Conservation (phyloP, 2,797 vertebrate species). For the Macropodus opercularis region DNA sequence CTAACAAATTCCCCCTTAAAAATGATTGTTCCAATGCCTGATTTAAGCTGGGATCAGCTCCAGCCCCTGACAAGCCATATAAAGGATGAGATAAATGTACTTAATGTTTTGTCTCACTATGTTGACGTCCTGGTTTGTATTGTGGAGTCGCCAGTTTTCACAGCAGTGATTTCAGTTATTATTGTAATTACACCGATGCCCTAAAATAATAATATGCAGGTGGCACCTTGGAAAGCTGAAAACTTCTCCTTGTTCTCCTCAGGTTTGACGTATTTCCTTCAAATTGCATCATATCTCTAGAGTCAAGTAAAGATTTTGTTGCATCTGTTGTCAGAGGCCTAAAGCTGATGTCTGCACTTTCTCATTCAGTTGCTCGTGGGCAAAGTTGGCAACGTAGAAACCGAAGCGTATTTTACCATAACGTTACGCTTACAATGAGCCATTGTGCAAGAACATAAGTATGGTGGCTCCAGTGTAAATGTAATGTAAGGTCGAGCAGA, state of each 20-base stretch:
- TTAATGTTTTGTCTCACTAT: slow-evolving; percentile 25
- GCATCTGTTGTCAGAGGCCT: slow-evolving; percentile 13
- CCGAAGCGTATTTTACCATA: neutral
- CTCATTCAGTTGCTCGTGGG: neutral
- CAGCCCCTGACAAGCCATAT: neutral
- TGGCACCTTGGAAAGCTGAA: neutral
- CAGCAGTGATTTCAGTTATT: slow-evolving; percentile 20
- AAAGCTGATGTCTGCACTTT: slow-evolving; percentile 16
- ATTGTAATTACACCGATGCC: slow-evolving; percentile 20
- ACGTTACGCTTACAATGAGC: neutral
- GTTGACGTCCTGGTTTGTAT: slow-evolving; percentile 5
- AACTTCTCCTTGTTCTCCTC: neutral
- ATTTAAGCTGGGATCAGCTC: neutral
- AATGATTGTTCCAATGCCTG: neutral
- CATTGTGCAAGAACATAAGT: slow-evolving; percentile 5
- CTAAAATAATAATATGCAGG: slow-evolving; percentile 14
- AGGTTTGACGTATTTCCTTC: neutral
- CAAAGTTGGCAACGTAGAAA: neutral
- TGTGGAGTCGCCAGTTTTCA: slow-evolving; percentile 12
- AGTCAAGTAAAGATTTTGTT: neutral
- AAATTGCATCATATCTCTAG: slow-evolving; percentile 4
- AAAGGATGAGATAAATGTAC: neutral
- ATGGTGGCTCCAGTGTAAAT: slow-evolving; percentile 33
- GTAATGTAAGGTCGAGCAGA: slow-evolving; percentile 33
- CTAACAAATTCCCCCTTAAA: neutral